Evolutionary conservation across 64 coral and sea anemone species (phyloP).

Genomic region (Pocillopora verrucosa): DNA sequence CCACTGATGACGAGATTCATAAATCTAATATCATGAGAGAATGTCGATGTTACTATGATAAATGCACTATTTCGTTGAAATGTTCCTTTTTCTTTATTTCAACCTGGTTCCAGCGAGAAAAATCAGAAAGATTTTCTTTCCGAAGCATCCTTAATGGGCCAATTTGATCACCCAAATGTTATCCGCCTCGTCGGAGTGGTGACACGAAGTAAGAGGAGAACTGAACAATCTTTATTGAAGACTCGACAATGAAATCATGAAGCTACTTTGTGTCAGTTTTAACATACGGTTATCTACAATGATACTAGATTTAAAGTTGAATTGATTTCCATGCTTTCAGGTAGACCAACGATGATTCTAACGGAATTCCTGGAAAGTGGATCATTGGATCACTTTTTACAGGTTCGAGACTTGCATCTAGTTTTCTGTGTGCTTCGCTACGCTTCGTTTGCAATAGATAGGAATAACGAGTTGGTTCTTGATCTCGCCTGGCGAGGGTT

Average conservation of each 20-base stretch:
- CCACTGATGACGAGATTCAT: too few species aligned
- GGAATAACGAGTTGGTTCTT: not conserved
- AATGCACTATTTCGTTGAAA: not conserved
- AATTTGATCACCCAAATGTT: constrained; percentile 66
- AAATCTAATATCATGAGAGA: too few species aligned
- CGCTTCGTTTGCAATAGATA: not conserved
- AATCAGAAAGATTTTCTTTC: constrained; percentile 71
- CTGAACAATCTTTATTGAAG: too few species aligned
- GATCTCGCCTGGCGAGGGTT: too few species aligned
- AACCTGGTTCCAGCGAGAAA: constrained; percentile 46
- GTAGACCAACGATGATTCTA: constrained; percentile 71
- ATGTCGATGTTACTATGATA: too few species aligned
- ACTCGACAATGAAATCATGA: too few species aligned
- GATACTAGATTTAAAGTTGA: too few species aligned
- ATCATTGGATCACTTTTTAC: constrained; percentile 81
- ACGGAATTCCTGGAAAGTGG: constrained; percentile 82
- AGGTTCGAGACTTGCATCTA: constrained; percentile 21
- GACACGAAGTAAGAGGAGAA: constrained; percentile 44
- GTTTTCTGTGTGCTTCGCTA: not conserved
- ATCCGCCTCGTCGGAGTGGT: constrained; percentile 55
- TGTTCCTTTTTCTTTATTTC: not conserved
- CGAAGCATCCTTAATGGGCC: constrained; percentile 75
- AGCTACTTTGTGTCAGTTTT: too few species aligned
- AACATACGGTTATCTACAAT: too few species aligned
- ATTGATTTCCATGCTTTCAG: not conserved